A percentile compares a stretch with the other conserved stretches of the same genome.
phyloP scores from a whole-genome alignment of 2,113 vertebrate species.

The Ceratotherium simum region DNA sequence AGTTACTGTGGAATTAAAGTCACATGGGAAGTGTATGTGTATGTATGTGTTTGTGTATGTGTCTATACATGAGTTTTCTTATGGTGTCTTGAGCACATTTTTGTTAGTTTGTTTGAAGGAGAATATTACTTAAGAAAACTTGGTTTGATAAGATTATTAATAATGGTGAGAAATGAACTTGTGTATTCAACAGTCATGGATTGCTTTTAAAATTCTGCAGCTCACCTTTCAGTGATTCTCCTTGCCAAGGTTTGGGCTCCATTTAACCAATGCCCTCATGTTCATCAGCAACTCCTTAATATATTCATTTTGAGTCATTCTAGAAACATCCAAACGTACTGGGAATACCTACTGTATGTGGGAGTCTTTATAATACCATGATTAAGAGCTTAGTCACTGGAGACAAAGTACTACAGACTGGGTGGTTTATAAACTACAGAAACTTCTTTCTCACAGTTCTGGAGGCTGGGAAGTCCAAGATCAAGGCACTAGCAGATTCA shows the following conservation, averaged over 20 bases:
- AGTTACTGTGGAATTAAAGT: background rate
- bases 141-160: background rate
- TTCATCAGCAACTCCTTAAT: background rate
- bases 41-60: rapidly evolving
- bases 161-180: background rate
- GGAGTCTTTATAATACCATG: background rate
- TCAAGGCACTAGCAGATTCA: background rate
- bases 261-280: background rate
- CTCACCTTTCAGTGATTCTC: background rate
- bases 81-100: background rate
- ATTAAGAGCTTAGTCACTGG: conserved; percentile 6
- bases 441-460: background rate
- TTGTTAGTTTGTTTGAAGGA: background rate
- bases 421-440: background rate
- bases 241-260: background rate
- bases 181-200: background rate
- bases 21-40: background rate
- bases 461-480: background rate
- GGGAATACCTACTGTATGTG: background rate
- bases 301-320: background rate
- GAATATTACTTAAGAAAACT: background rate
- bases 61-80: background rate
- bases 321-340: background rate
- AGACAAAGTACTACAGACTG: background rate
- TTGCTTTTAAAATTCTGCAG: background rate